Conservation (phyloP, 2,797 vertebrate species). For the Cetoscarus ocellatus region DNA sequence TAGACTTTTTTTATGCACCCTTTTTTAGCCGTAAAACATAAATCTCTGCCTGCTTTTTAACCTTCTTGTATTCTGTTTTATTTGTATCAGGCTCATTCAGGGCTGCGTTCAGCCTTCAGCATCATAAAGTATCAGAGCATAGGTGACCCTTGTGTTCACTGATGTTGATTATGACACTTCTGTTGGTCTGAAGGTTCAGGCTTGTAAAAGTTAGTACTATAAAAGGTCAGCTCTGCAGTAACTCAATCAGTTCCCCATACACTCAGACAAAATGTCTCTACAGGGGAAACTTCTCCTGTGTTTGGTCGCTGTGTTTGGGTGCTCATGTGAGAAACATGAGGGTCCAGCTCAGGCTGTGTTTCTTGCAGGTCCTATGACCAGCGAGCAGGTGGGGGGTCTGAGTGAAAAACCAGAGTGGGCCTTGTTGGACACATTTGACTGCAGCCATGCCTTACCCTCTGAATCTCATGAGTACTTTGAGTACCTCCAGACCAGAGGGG, state of each 20-base stretch:
- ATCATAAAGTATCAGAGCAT: conserved; percentile 15
- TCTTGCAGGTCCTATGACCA: conserved; percentile 82
- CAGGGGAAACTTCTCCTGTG: conserved; percentile 38
- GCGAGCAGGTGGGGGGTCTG: neutral
- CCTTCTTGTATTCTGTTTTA: conserved; percentile 14
- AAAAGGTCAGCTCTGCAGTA: conserved; percentile 8
- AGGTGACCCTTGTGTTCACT: neutral
- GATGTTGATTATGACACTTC: conserved; percentile 15
- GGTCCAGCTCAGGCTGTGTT: conserved; percentile 51
- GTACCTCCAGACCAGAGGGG: conserved; percentile 66
- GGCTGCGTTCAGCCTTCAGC: conserved; percentile 9
- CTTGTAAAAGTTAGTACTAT: conserved; percentile 15
- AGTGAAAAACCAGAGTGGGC: neutral
- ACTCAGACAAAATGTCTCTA: conserved; percentile 21
- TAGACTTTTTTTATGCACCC: too few species aligned
- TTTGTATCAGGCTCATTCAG: conserved; percentile 30
- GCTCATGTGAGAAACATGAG: conserved; percentile 28
- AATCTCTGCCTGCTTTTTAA: neutral
- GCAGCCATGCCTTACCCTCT: conserved; percentile 66
- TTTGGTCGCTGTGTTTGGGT: conserved; percentile 33
- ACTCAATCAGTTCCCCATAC: conserved; percentile 4
- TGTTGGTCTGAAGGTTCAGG: conserved; percentile 19
- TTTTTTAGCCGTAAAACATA: neutral
- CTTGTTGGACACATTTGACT: conserved; percentile 63
- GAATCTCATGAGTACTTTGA: conserved; percentile 75